Percentiles rank a stretch among this genome's conserved stretches.
Evolutionary conservation across 2,888 invertebrate species (phyloP).

Genomic region (Cylindroiulus punctatus): DNA sequence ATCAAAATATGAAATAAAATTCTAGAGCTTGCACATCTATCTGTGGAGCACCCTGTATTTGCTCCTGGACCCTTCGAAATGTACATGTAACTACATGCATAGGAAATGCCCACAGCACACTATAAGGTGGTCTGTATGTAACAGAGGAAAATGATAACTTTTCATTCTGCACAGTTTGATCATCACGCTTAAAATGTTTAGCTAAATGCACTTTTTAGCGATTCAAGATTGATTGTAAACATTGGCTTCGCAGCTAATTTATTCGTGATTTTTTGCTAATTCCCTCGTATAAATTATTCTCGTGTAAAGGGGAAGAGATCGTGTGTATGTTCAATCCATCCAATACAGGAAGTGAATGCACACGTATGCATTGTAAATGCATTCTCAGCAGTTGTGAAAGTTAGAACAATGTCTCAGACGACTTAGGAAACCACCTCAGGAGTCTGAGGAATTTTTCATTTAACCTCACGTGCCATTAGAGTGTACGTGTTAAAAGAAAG

Average conservation of each 20-base stretch:
- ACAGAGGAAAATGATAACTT: no score
- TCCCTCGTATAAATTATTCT: not conserved
- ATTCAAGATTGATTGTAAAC: not conserved
- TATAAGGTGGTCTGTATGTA: no score
- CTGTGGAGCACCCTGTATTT: not conserved
- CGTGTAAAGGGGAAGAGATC: not conserved
- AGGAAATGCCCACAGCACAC: no score
- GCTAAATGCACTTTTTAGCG: not conserved
- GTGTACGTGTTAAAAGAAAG: constrained; percentile 26
- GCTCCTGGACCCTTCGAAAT: not conserved
- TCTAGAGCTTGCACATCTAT: no score
- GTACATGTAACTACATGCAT: no score
- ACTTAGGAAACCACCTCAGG: constrained; percentile 9
- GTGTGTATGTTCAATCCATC: not conserved
- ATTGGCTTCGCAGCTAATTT: not conserved
- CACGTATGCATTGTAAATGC: not conserved
- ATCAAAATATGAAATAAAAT: not conserved
- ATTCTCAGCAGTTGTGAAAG: constrained; percentile 27
- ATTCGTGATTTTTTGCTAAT: not conserved
- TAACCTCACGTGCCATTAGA: not conserved
- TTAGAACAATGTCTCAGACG: not conserved
- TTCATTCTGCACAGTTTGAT: no score
- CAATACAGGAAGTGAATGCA: not conserved
- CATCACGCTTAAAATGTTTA: no score
- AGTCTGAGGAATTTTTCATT: not conserved